These are phyloP conservation scores for Apis florea DNA, from an alignment of 1,140 invertebrate species.

Conservation along the genomic window DNA sequence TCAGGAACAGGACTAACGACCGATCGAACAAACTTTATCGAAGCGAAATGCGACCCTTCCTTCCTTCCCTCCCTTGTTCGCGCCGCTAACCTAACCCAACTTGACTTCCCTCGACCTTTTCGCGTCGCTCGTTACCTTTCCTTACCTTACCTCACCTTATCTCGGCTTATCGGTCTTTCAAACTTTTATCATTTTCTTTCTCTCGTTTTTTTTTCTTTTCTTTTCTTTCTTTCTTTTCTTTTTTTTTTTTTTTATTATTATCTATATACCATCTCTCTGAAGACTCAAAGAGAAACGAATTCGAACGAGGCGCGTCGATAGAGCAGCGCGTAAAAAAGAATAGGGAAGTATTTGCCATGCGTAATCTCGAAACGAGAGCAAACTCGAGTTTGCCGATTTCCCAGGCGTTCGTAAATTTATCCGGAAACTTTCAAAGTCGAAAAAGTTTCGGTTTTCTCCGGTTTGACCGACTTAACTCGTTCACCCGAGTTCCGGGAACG, in stretches of 20 bases:
- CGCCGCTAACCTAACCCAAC: conserved; percentile 70
- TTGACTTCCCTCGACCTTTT: conserved; percentile 58
- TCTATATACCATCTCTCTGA: no score
- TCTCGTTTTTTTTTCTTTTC: not conserved
- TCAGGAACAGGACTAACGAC: conserved; percentile 66
- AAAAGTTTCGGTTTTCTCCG: conserved; percentile 39
- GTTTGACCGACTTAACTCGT: conserved; percentile 54
- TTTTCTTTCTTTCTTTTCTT: not conserved
- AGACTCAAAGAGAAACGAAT: not conserved
- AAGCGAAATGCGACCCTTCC: conserved; percentile 70
- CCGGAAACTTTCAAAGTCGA: conserved; percentile 51
- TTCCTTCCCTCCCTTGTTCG: conserved; percentile 55
- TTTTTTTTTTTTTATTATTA: not conserved
- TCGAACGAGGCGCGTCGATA: not conserved
- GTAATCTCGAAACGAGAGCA: not conserved
- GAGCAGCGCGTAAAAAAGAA: not conserved
- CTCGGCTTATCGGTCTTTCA: not conserved
- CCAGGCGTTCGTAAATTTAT: conserved; percentile 15
- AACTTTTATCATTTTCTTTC: not conserved
- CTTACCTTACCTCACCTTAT: not conserved
- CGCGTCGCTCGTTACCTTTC: conserved; percentile 36
- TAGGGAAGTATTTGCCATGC: not conserved
- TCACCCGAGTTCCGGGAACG: conserved; percentile 32
- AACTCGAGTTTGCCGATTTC: conserved; percentile 1
- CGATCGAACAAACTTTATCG: conserved; percentile 76